Evolutionary conservation across 2,113 vertebrate species (phyloP), one percentile per base, ranked within the genome.

Genomic region (Dicrurus megarhynchus): DNA sequence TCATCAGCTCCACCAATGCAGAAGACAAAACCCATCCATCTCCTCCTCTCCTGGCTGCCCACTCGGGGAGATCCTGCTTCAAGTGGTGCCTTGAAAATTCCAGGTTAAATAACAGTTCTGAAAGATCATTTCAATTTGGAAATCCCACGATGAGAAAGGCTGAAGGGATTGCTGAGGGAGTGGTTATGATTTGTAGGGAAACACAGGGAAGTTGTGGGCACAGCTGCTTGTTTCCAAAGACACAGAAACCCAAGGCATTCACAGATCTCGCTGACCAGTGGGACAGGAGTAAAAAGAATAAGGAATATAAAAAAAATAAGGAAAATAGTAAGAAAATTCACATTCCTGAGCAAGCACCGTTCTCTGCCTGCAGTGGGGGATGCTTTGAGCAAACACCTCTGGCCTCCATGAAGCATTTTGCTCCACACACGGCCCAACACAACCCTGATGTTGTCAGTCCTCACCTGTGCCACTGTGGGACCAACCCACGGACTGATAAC

Each of bases 241-340:
- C n/a, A 11, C 20, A 20, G 53, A 64, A 90, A 80, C 5, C 10
- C 22, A 6, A 7, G 85, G 41, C 7, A 1, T 49, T 24, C n/a
- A 27, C 9, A 83, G 21, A 46, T 35, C 44, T 17, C 49, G 3
- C 0, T 0, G 42, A 44, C 9, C 0, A 0, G 21, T 4, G 12
- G 37, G 63, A 73, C 11, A 74, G 65, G 33, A 78, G 30, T 11
- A 17, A 17, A 35, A 26, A 37, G 23, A 89, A 26, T 2, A 26
- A 68, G 23, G n/a, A 39, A 32, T 2, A 4, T 3, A 21, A 28
- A n/a, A 70, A 11, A n/a, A 65, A 59, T 9, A 49, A 23, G 13
- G 39, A 52, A 41, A 78, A 6, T 2, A 53, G 3, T 5, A 5
- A 53, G 11, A 55, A 59, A 16, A 9, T 10, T 70, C 16, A 2